phyloP scores from a whole-genome alignment of 2,888 invertebrate species.

The Drosophila longiperda region DNA sequence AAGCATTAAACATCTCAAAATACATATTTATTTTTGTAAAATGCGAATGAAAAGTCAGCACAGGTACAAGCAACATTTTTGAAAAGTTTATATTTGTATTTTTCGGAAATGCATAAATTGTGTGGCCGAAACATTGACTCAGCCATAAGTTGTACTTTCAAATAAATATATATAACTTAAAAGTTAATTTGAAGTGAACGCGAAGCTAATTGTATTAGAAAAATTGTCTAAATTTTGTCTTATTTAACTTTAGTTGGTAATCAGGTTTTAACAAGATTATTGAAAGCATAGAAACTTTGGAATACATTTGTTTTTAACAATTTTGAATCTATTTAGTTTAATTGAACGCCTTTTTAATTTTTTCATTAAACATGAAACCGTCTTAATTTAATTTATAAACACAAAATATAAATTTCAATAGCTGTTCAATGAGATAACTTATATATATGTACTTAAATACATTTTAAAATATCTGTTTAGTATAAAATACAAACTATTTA shows the following conservation, averaged over 20 bases:
- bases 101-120: conserved; percentile 34
- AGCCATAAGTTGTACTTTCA: conserved; percentile 25
- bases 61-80: conserved; percentile 18
- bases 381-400: neutral
- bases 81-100: conserved; percentile 38
- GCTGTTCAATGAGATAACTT: neutral
- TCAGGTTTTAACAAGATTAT: conserved; percentile 5
- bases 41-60: conserved; percentile 24
- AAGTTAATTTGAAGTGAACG: conserved; percentile 25
- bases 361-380: neutral
- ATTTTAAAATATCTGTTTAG: conserved; percentile 4
- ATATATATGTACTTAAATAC: conserved; percentile 9
- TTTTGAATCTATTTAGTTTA: neutral
- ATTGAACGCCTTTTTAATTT: conserved; percentile 1
- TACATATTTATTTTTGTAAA: conserved; percentile 29
- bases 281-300: conserved; percentile 7
- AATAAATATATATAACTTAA: conserved; percentile 6
- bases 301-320: conserved; percentile 4
- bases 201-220: conserved; percentile 28
- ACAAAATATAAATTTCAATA: conserved; percentile 3
- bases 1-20: conserved; percentile 18
- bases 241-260: conserved; percentile 22
- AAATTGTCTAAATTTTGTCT: conserved; percentile 12
- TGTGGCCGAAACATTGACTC: conserved; percentile 2
- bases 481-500: conserved; percentile 25